Conservation (phyloP, 2,888 invertebrate genomes). For the Sesia apiformis region DNA sequence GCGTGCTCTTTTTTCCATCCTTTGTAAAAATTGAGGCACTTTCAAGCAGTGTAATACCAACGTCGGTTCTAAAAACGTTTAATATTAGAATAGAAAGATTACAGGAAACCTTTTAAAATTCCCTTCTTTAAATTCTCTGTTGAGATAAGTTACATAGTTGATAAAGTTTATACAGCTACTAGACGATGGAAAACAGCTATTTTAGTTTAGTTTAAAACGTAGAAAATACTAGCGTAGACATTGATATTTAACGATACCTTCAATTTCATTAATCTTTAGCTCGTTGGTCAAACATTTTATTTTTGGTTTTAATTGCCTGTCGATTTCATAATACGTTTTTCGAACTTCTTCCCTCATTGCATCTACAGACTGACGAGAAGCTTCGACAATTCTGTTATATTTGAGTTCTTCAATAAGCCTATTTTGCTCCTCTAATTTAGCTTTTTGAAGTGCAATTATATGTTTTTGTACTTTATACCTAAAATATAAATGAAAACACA, state of each 20-base stretch:
- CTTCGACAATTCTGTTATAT: constrained; percentile 79
- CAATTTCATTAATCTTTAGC: constrained; percentile 52
- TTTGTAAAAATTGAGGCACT: constrained; percentile 80
- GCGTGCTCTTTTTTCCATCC: constrained; percentile 82
- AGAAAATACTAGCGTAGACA: no score
- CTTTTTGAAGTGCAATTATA: constrained; percentile 81
- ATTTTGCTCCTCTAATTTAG: constrained; percentile 81
- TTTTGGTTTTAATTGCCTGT: constrained; percentile 72
- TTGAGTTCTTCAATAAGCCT: constrained; percentile 83
- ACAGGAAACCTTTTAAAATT: no score
- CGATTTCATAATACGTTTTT: constrained; percentile 70
- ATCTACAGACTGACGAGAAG: constrained; percentile 74
- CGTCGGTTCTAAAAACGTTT: constrained; percentile 36
- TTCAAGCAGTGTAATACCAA: constrained; percentile 64
- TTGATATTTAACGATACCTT: constrained; percentile 29
- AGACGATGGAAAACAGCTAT: no score
- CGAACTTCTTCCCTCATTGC: constrained; percentile 74
- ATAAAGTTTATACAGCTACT: background rate
- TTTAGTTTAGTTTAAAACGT: no score
- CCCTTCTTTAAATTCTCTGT: no score
- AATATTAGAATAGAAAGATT: no score
- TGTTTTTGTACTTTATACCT: constrained; percentile 81
- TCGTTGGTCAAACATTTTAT: constrained; percentile 69
- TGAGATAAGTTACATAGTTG: background rate
- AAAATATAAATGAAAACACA: constrained; percentile 11